These are phyloP conservation scores for Chiridota heheva DNA, from an alignment of 35 echinoderm and acorn worm genomes.

Conservation along the genomic window DNA sequence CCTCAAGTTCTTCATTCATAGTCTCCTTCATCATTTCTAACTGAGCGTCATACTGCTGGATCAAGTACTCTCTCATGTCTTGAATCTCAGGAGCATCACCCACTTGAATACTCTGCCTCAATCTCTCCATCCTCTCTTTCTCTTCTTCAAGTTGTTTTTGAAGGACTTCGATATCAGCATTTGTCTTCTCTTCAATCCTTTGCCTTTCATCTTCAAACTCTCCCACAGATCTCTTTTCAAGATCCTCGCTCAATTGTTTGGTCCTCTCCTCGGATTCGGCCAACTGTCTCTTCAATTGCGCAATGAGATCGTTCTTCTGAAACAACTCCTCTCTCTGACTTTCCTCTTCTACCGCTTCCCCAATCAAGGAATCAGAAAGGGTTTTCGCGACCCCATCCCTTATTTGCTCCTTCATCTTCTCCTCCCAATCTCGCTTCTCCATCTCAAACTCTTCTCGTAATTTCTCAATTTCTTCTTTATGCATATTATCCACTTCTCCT, in stretches of 20 bases:
- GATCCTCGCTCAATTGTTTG: constrained; percentile 43
- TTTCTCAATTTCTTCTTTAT: constrained; percentile 33
- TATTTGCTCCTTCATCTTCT: constrained; percentile 48
- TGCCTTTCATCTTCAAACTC: background rate
- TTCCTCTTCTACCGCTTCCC: constrained; percentile 59
- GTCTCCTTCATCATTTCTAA: constrained; percentile 84
- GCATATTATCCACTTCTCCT: constrained; percentile 20
- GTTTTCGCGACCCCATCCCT: constrained; percentile 71
- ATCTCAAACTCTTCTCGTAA: constrained; percentile 38
- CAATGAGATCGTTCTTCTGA: constrained; percentile 29
- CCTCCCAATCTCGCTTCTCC: constrained; percentile 33
- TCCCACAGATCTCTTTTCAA: constrained; percentile 17
- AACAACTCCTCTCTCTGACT: constrained; percentile 51
- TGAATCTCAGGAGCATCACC: constrained; percentile 81
- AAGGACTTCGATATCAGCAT: background rate
- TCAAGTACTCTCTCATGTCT: constrained; percentile 63
- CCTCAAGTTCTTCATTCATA: constrained; percentile 83
- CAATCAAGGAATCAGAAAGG: constrained; percentile 68
- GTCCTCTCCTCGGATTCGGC: constrained; percentile 38
- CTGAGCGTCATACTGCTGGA: constrained; percentile 81
- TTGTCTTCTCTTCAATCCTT: constrained; percentile 19
- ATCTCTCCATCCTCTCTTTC: background rate
- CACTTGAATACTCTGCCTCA: constrained; percentile 33
- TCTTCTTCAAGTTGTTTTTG: constrained; percentile 24
- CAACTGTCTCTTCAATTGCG: constrained; percentile 41